Evolutionary conservation across 2,113 vertebrate genomes (phyloP).

Genomic region (Anser cygnoides): DNA sequence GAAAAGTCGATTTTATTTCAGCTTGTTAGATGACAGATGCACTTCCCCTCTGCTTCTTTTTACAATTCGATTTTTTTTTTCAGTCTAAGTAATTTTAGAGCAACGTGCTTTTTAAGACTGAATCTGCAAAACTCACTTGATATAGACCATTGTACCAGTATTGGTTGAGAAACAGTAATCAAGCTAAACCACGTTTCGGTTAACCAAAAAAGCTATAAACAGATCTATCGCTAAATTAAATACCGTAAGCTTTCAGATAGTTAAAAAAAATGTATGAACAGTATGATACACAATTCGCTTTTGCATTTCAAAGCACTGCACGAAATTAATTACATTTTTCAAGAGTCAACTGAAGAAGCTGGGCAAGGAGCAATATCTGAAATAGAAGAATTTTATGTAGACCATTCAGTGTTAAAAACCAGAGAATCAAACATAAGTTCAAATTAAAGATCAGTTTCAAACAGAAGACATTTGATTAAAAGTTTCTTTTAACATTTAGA

Average conservation of each 20-base stretch:
- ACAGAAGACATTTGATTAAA: slow-evolving; percentile 77
- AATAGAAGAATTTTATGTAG: slow-evolving; percentile 70
- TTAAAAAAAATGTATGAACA: neutral
- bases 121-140: neutral
- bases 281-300: neutral
- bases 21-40: neutral
- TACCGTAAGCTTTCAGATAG: neutral
- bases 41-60: neutral
- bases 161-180: neutral
- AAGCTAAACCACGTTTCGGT: neutral
- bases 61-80: fast-evolving
- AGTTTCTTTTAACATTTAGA: slow-evolving; percentile 79
- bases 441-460: slow-evolving; percentile 67
- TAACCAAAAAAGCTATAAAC: neutral
- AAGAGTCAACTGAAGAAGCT: neutral
- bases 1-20: neutral
- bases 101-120: neutral
- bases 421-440: slow-evolving; percentile 57
- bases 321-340: neutral
- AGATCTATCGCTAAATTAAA: neutral
- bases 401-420: slow-evolving; percentile 68
- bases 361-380: slow-evolving; percentile 41
- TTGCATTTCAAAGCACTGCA: neutral
- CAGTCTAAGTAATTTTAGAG: neutral
- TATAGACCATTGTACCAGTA: neutral